Conservation (phyloP, 1,140 invertebrate species). For the Adelges cooleyi region DNA sequence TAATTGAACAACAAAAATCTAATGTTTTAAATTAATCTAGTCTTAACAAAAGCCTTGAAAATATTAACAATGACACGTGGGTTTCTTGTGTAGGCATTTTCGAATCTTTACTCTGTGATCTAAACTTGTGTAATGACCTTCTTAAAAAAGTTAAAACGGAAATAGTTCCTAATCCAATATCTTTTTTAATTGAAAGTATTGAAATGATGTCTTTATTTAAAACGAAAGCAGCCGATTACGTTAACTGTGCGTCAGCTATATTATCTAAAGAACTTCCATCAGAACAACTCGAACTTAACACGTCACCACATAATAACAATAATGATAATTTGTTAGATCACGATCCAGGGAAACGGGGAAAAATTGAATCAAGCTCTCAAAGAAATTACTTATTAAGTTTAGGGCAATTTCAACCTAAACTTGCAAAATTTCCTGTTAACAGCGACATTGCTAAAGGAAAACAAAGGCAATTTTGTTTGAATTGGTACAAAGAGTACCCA, state of each 20-base stretch:
- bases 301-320: neutral
- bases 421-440: neutral
- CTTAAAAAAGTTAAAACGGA: neutral
- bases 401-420: constrained; percentile 3
- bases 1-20: too few species aligned
- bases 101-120: neutral
- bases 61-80: too few species aligned
- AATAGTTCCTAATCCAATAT: neutral
- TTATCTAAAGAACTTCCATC: neutral
- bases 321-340: neutral
- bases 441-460: neutral
- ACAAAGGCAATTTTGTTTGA: neutral
- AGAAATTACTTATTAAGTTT: neutral
- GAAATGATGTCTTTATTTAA: neutral
- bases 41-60: too few species aligned
- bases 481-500: constrained; percentile 1
- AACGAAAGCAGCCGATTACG: neutral
- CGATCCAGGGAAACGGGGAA: neutral
- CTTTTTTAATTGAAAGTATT: neutral
- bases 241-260: too few species aligned
- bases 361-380: neutral
- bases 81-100: too few species aligned
- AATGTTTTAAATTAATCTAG: too few species aligned
- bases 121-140: neutral
- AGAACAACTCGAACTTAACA: neutral